phyloP scores from a whole-genome alignment of 1,140 invertebrate species.

The Ips nitidus region DNA sequence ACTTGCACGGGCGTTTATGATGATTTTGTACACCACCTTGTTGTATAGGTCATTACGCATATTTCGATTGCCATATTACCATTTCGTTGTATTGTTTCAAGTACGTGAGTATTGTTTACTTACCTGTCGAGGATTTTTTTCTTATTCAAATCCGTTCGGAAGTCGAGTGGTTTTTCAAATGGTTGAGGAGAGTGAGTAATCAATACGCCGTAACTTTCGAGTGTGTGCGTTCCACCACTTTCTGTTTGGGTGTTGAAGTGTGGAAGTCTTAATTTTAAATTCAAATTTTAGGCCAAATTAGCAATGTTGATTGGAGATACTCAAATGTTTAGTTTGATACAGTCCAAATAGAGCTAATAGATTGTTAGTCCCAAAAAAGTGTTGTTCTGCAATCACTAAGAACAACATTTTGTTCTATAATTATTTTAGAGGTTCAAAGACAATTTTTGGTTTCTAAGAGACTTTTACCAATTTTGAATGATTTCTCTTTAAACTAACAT shows the following conservation, averaged over 20 bases:
- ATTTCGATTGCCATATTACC: conserved; percentile 31
- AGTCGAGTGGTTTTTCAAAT: conserved; percentile 31
- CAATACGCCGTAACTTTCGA: conserved; percentile 12
- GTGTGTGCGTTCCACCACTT: neutral
- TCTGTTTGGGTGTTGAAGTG: neutral
- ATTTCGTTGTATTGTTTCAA: conserved; percentile 24
- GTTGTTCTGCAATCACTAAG: no score
- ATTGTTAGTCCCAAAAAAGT: no score
- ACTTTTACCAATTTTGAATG: no score
- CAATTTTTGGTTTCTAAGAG: no score
- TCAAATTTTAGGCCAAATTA: neutral
- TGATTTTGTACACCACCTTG: conserved; percentile 32
- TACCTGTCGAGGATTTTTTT: conserved; percentile 31
- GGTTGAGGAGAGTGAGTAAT: conserved; percentile 32
- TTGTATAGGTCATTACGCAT: conserved; percentile 25
- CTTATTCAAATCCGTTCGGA: conserved; percentile 30
- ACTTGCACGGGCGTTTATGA: conserved; percentile 29
- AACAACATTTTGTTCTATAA: no score
- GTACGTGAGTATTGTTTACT: conserved; percentile 31
- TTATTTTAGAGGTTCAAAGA: no score
- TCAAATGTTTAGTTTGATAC: no score
- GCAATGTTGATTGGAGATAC: no score
- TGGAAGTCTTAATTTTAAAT: conserved; percentile 1
- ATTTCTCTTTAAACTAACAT: no score
- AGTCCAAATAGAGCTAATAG: no score